phyloP scores from a whole-genome alignment of 2,888 invertebrate species.

The Pristionchus entomophagus region DNA sequence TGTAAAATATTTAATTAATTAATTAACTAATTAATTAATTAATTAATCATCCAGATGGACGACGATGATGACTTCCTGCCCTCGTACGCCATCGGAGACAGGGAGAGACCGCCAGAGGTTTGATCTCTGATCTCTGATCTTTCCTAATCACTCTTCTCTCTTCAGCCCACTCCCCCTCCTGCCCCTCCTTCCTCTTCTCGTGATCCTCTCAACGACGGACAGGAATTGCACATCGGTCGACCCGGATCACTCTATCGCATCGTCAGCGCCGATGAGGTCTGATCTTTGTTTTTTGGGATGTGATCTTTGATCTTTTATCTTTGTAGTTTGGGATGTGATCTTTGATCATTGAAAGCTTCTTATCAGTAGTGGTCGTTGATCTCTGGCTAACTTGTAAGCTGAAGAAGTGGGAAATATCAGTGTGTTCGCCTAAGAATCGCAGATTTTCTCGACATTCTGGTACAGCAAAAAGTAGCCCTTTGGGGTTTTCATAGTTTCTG shows the following conservation, averaged over 20 bases:
- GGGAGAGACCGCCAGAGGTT: background rate
- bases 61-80: slow-evolving; percentile 38
- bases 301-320: slow-evolving; percentile 27
- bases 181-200: background rate
- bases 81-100: background rate
- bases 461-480: too few species aligned
- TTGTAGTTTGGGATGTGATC: too few species aligned
- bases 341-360: background rate
- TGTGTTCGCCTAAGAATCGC: too few species aligned
- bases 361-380: too few species aligned
- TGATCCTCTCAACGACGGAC: background rate
- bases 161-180: background rate
- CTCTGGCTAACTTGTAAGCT: too few species aligned
- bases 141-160: too few species aligned
- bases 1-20: background rate
- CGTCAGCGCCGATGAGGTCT: slow-evolving; percentile 20
- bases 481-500: too few species aligned
- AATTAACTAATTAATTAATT: background rate
- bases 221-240: slow-evolving; percentile 37
- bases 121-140: slow-evolving; percentile 13
- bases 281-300: too few species aligned
- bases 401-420: too few species aligned
- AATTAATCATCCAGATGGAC: too few species aligned
- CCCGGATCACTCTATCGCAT: slow-evolving; percentile 47
- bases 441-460: too few species aligned